Evolutionary conservation across 2,113 vertebrate genomes (phyloP).

Genomic region (Epinephelus cyanopodus): DNA sequence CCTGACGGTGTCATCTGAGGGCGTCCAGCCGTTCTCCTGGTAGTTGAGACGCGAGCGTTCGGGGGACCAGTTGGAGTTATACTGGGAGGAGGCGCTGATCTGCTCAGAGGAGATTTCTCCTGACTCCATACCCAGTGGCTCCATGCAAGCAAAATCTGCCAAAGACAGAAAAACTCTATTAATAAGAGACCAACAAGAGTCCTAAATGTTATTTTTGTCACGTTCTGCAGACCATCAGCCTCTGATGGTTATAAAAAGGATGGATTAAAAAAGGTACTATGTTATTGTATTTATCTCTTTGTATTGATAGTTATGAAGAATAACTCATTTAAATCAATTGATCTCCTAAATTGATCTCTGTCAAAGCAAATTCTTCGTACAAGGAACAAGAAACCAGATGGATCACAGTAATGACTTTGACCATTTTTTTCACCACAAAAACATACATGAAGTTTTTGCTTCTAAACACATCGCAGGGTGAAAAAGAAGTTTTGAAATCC

Average conservation of each 20-base stretch:
- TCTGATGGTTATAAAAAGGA: no score
- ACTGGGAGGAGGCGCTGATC: slow-evolving; percentile 95
- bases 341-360: background rate
- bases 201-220: background rate
- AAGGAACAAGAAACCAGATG: background rate
- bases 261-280: no score
- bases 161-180: slow-evolving; percentile 14
- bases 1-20: slow-evolving; percentile 89
- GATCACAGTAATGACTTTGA: background rate
- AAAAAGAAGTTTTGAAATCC: background rate
- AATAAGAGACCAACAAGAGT: background rate
- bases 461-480: background rate
- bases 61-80: slow-evolving; percentile 94
- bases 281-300: background rate
- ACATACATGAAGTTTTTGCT: background rate
- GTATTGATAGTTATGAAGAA: background rate
- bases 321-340: background rate
- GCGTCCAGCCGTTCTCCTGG: slow-evolving; percentile 96
- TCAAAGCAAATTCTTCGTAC: background rate
- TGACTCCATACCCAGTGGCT: slow-evolving; percentile 95
- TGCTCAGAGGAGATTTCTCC: slow-evolving; percentile 92
- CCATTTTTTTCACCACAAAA: no score
- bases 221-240: background rate
- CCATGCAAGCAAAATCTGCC: slow-evolving; percentile 88
- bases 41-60: slow-evolving; percentile 95